These are phyloP conservation scores for Phalacrocorax brasilianus DNA, from an alignment of 2,113 vertebrate genomes.

Conservation along the genomic window DNA sequence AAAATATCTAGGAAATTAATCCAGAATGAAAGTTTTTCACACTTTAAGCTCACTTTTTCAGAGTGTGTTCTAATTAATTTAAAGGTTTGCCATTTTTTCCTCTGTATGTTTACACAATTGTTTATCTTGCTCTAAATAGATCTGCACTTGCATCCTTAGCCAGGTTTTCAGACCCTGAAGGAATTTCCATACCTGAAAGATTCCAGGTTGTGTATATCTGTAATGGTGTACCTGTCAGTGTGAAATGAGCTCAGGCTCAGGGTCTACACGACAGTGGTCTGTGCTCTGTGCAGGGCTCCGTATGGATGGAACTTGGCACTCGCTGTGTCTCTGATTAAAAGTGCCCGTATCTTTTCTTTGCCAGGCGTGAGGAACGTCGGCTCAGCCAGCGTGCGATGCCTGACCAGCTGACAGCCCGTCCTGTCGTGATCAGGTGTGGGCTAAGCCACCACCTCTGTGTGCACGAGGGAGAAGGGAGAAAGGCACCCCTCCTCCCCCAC, in stretches of 20 bases:
- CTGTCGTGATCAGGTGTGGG: accelerated
- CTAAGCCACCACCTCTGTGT: neutral
- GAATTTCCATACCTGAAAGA: neutral
- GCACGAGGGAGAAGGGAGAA: neutral
- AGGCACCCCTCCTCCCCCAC: neutral
- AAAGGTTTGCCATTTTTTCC: neutral
- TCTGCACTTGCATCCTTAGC: neutral
- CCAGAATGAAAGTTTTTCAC: neutral
- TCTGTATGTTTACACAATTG: neutral
- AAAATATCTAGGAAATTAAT: neutral
- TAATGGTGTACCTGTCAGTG: neutral
- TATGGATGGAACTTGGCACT: neutral
- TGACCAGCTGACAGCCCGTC: neutral
- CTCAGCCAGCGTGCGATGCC: neutral
- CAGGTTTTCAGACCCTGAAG: neutral
- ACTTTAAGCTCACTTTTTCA: neutral
- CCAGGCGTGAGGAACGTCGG: neutral
- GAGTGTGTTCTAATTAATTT: neutral
- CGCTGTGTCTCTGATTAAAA: neutral
- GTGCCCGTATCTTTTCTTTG: neutral
- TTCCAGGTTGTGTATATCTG: neutral
- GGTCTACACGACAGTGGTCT: neutral
- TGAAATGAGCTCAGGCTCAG: neutral
- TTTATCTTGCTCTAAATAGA: neutral
- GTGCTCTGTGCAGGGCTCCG: neutral